These are phyloP conservation scores for Sarcophaga bullata DNA, from an alignment of 1,140 invertebrate genomes.

Conservation along the genomic window DNA sequence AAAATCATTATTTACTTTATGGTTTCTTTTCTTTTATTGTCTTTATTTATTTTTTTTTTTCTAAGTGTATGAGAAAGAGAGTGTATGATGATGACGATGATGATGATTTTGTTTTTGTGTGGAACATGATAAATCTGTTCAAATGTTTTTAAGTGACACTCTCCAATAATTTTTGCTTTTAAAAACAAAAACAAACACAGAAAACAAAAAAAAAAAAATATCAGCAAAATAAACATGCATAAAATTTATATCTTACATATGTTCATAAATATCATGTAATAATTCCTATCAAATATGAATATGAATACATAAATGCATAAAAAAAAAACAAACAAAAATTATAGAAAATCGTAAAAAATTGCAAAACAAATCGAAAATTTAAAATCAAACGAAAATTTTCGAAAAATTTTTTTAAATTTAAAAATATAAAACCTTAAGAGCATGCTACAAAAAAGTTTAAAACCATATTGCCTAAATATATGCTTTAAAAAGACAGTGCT, in stretches of 20 bases:
- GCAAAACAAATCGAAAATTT: neutral
- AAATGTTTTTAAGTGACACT: conserved; percentile 38
- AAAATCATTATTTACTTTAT: conserved; percentile 41
- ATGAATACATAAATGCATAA: neutral
- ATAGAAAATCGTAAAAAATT: neutral
- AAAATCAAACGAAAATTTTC: conserved; percentile 6
- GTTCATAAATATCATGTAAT: conserved; percentile 41
- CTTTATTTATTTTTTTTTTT: neutral
- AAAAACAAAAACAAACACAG: neutral
- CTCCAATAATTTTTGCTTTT: conserved; percentile 38
- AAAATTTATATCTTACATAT: conserved; percentile 37
- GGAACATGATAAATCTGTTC: conserved; percentile 41
- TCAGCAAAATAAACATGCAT: neutral
- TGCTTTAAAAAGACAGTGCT: neutral
- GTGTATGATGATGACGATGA: neutral
- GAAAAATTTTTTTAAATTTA: neutral
- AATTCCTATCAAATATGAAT: neutral
- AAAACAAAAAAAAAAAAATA: neutral
- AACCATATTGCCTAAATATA: neutral
- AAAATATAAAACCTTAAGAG: conserved; percentile 6
- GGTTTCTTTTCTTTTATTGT: neutral
- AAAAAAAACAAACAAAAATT: neutral
- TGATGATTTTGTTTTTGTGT: neutral
- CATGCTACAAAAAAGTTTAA: neutral
- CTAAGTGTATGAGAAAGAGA: too few species aligned